Conservation (phyloP, 2,797 vertebrate genomes). For the Crocidura indochinensis region DNA sequence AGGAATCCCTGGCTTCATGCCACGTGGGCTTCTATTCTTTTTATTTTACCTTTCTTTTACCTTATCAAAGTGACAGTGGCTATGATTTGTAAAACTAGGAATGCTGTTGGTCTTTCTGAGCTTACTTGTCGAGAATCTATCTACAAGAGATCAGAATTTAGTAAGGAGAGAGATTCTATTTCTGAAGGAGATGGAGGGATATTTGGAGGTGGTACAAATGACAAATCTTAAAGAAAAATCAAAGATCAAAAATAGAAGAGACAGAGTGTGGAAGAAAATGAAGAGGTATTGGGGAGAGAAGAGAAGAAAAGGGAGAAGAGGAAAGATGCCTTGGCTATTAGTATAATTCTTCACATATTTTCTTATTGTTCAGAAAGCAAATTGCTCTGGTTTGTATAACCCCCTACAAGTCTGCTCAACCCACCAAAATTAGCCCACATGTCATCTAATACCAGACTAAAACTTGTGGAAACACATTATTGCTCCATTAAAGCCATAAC, state of each 20-base stretch:
- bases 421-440: conserved; percentile 76
- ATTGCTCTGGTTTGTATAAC: conserved; percentile 83
- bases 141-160: conserved; percentile 67
- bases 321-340: conserved; percentile 41
- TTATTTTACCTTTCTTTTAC: conserved; percentile 33
- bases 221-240: conserved; percentile 1
- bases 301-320: not conserved
- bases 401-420: conserved; percentile 75
- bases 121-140: conserved; percentile 57
- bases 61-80: conserved; percentile 77
- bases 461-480: conserved; percentile 78
- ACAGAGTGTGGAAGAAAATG: not conserved
- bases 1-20: conserved; percentile 62
- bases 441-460: conserved; percentile 80
- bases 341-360: conserved; percentile 77
- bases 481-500: conserved; percentile 65
- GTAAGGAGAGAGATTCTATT: conserved; percentile 52
- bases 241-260: conserved; percentile 20
- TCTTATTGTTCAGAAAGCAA: conserved; percentile 80
- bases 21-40: conserved; percentile 62
- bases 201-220: conserved; percentile 38
- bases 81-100: conserved; percentile 45
- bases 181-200: conserved; percentile 31
- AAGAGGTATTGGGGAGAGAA: not conserved
- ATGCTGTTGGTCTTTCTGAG: conserved; percentile 57